Conservation (phyloP, 2,888 invertebrate genomes). For the Tachina lurida region DNA sequence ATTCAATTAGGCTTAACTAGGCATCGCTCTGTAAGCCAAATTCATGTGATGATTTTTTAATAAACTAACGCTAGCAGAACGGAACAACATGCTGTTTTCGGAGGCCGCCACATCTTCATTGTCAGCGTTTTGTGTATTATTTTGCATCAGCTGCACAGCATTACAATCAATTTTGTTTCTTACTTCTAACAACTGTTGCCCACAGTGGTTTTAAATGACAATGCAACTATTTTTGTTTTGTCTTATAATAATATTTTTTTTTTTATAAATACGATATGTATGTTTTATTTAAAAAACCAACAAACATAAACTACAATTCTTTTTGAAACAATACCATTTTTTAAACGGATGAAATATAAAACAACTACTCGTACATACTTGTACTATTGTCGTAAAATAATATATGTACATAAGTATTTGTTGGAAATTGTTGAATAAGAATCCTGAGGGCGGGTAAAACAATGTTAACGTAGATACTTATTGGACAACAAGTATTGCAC, state of each 20-base stretch:
- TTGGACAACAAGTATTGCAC: too few species aligned
- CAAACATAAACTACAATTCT: constrained; percentile 23
- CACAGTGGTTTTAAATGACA: constrained; percentile 39
- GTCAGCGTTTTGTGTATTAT: too few species aligned
- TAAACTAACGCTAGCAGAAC: too few species aligned
- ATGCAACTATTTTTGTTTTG: constrained; percentile 24
- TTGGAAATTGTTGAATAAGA: neutral
- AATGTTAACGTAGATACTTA: too few species aligned
- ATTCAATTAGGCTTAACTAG: too few species aligned
- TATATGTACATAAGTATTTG: constrained; percentile 1
- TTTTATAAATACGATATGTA: constrained; percentile 53
- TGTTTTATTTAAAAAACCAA: constrained; percentile 45
- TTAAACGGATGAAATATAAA: constrained; percentile 49
- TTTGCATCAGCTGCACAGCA: too few species aligned
- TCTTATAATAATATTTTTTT: constrained; percentile 35
- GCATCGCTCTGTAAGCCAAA: too few species aligned
- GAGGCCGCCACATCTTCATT: too few species aligned
- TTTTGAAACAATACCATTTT: constrained; percentile 48
- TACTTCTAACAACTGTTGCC: neutral
- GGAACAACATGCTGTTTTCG: too few species aligned
- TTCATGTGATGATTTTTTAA: neutral
- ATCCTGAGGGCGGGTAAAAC: neutral
- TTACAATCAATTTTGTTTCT: neutral
- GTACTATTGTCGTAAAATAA: constrained; percentile 36
- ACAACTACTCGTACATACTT: neutral